Percentiles rank a stretch among this genome's conserved stretches.
Evolutionary conservation across 2,888 invertebrate species (phyloP).

Genomic region (Mactromeris polynyma): DNA sequence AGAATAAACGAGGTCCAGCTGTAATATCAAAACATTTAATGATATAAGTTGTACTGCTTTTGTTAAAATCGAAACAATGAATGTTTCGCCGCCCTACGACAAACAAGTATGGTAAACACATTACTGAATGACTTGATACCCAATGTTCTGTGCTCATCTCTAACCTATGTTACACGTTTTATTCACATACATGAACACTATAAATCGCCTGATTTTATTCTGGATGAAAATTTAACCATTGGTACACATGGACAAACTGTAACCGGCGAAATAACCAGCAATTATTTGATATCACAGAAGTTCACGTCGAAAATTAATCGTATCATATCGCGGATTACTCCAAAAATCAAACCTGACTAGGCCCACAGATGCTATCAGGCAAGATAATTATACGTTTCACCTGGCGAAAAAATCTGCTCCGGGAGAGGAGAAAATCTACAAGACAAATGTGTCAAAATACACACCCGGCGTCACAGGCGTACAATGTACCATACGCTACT

Average conservation of each 20-base stretch:
- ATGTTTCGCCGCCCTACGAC: no score
- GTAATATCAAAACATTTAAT: no score
- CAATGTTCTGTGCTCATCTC: no score
- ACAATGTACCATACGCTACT: constrained; percentile 41
- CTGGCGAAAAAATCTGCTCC: constrained; percentile 57
- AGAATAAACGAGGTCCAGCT: no score
- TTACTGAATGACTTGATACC: no score
- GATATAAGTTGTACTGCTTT: no score
- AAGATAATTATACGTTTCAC: constrained; percentile 65
- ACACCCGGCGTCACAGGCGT: constrained; percentile 39
- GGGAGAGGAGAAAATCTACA: constrained; percentile 46
- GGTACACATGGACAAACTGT: neutral
- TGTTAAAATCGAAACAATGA: no score
- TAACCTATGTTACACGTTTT: no score
- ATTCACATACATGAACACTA: no score
- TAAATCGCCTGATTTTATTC: no score
- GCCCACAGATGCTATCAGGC: constrained; percentile 52
- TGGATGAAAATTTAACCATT: no score
- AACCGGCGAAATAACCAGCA: neutral
- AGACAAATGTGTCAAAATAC: constrained; percentile 62
- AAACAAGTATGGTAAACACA: no score
- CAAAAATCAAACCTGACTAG: constrained; percentile 59
- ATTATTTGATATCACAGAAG: constrained; percentile 34
- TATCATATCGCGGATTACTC: constrained; percentile 55
- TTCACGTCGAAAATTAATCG: constrained; percentile 35